phyloP scores from a whole-genome alignment of 2,113 vertebrate genomes.

The Sphaerodactylus townsendi region DNA sequence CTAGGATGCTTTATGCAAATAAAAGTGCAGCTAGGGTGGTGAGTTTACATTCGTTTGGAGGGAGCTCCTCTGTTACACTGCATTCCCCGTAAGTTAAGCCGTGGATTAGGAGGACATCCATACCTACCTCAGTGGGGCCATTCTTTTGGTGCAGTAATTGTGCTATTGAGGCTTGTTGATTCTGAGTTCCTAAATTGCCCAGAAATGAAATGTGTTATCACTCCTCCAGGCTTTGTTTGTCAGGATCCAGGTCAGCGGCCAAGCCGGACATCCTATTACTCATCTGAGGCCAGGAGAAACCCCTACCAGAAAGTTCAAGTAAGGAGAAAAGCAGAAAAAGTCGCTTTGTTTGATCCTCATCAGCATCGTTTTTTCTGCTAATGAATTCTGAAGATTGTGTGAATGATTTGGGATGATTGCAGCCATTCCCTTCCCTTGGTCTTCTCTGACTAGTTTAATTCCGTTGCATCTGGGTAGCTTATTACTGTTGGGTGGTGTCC shows the following conservation, averaged over 20 bases:
- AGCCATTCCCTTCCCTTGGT: neutral
- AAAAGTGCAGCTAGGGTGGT: neutral
- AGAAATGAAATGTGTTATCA: slow-evolving; percentile 27
- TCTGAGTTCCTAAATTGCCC: neutral
- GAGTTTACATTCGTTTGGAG: neutral
- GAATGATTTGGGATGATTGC: neutral
- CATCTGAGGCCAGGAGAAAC: slow-evolving; percentile 77
- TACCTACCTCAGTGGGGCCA: neutral
- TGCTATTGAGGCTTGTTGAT: neutral
- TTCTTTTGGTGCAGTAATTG: neutral
- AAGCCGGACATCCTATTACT: slow-evolving; percentile 68
- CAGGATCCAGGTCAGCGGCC: slow-evolving; percentile 85
- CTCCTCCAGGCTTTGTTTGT: slow-evolving; percentile 86
- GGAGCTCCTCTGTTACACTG: neutral
- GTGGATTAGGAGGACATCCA: slow-evolving; percentile 1
- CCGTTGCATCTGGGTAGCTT: neutral
- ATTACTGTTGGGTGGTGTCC: neutral
- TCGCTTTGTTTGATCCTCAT: neutral
- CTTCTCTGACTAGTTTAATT: neutral
- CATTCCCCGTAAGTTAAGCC: neutral
- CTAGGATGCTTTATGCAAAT: neutral
- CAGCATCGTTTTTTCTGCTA: neutral
- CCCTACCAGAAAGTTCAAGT: slow-evolving; percentile 84
- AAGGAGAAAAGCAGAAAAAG: slow-evolving; percentile 39
- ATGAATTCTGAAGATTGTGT: neutral